phyloP scores from a whole-genome alignment of 1,140 invertebrate genomes.

The Plodia interpunctella region DNA sequence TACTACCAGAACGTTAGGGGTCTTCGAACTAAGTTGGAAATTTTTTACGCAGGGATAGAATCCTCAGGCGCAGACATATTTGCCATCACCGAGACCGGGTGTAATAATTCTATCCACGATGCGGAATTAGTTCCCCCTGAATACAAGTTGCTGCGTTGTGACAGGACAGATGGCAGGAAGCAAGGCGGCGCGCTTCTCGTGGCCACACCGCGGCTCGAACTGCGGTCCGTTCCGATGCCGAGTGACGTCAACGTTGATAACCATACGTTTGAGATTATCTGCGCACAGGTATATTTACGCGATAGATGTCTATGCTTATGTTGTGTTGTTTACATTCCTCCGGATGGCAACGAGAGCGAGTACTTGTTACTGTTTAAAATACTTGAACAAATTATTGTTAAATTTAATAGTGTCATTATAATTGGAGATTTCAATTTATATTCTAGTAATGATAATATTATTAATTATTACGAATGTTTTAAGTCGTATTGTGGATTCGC shows the following conservation, averaged over 20 bases:
- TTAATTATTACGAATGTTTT: constrained; percentile 28
- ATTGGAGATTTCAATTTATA: constrained; percentile 31
- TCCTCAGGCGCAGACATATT: constrained; percentile 16
- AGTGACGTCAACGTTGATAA: constrained; percentile 12
- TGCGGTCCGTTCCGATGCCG: constrained; percentile 11
- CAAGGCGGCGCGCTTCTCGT: constrained; percentile 20
- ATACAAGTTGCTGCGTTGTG: constrained; percentile 19
- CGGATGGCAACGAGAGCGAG: constrained; percentile 21
- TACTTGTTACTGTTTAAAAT: constrained; percentile 28
- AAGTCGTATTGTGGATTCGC: constrained; percentile 24
- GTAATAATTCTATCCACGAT: constrained; percentile 20
- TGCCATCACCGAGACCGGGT: constrained; percentile 21
- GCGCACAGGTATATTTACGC: constrained; percentile 21
- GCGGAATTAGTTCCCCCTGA: constrained; percentile 16
- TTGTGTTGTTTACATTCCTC: constrained; percentile 28
- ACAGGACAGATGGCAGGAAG: constrained; percentile 17
- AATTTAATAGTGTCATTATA: constrained; percentile 21
- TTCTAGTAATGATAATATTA: constrained; percentile 16
- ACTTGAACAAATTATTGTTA: constrained; percentile 23
- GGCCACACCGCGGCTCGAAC: constrained; percentile 22
- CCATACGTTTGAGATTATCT: constrained; percentile 19
- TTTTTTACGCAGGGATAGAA: constrained; percentile 8
- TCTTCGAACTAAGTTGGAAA: constrained; percentile 19
- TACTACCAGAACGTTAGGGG: constrained; percentile 27
- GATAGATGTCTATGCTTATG: constrained; percentile 23